These are phyloP conservation scores for Recurvirostra avosetta DNA, from an alignment of 2,113 vertebrate species.

Conservation along the genomic window DNA sequence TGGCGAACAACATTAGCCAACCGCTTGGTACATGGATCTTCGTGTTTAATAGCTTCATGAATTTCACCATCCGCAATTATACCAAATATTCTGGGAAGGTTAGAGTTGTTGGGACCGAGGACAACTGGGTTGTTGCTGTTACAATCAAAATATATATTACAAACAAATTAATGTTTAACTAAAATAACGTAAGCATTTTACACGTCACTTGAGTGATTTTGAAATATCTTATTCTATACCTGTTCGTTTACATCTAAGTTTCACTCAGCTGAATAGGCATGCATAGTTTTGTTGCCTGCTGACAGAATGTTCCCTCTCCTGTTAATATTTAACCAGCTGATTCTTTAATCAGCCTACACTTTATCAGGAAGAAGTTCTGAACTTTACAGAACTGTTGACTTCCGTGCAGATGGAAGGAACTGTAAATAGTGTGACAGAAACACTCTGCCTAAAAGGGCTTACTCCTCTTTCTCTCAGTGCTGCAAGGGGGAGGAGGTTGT, in stretches of 20 bases:
- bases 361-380: slow-evolving; percentile 9
- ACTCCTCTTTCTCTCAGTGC: neutral
- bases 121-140: slow-evolving; percentile 94
- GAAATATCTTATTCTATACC: neutral
- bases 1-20: slow-evolving; percentile 95
- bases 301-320: neutral
- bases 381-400: neutral
- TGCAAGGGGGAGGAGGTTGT: neutral
- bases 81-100: slow-evolving; percentile 93
- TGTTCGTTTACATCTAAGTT: neutral
- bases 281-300: neutral
- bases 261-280: neutral
- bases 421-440: neutral
- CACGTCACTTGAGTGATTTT: neutral
- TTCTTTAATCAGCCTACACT: neutral
- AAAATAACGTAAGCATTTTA: neutral
- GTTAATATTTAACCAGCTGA: slow-evolving; percentile 40
- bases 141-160: neutral
- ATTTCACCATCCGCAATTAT: slow-evolving; percentile 95
- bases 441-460: neutral
- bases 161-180: neutral
- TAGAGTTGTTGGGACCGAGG: slow-evolving; percentile 94
- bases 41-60: slow-evolving; percentile 91
- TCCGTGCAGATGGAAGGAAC: neutral
- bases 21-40: slow-evolving; percentile 92